Evolutionary conservation across 2,888 invertebrate species (phyloP), one percentile per base, ranked within the genome.

Genomic region (Therioaphis trifolii): DNA sequence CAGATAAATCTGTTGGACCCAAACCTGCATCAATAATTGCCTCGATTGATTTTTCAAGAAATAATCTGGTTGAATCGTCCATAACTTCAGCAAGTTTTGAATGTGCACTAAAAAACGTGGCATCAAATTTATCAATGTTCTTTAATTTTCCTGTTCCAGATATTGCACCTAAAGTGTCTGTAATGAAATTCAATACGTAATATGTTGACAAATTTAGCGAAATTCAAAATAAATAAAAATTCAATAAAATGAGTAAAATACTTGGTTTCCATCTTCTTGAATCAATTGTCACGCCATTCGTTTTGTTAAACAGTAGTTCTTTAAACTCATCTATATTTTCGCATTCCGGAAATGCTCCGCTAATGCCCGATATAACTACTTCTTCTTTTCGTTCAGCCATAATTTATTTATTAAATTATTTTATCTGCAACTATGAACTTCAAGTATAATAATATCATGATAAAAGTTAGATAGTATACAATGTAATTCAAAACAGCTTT

Each of bases 331-430:
- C 90, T 69, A 92, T 88, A 87, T 91, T 92, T 74, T 90, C 89
- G 4, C 91, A 90, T 87, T 92, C 91, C 4, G 93, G 93, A 86
- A 92, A 91, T 84, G 90, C 87, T 21, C 91, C 91, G 1, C 90
- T 89, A 71, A 91, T 88, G 7, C 91, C 91, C 40, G 90, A 90
- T 80, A 91, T 90, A 14, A 90, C 90, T 12, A 86, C 85, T 68
- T 86, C 86, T 21, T 78, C 75, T 72, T 85, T 85, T 14, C 52
- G 43, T 21, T 15, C 27, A 2, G 21, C 43, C 78, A 85, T 91
- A 14, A 12, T 46, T 46, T 46, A 46, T n/a, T n/a, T n/a, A n/a
- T n/a, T n/a, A n/a, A n/a, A n/a, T n/a, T n/a, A n/a, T n/a, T n/a
- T n/a, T n/a, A n/a, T n/a, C n/a, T n/a, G n/a, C n/a, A n/a, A n/a